Evolutionary conservation across 2,888 invertebrate genomes (phyloP).

Genomic region (Catocala sponsa): DNA sequence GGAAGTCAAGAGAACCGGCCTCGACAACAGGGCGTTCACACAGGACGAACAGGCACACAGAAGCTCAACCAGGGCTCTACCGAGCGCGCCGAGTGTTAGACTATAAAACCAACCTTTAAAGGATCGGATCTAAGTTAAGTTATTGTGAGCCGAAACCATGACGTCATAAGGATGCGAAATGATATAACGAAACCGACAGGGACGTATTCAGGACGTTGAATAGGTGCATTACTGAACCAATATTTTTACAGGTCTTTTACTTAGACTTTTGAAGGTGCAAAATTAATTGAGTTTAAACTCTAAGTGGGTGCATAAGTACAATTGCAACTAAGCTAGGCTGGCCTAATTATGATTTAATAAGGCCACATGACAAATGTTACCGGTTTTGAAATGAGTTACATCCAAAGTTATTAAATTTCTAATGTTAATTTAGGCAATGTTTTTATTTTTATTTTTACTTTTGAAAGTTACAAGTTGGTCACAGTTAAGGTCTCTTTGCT

Average conservation of each 20-base stretch:
- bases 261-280: too few species aligned
- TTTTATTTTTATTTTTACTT: background rate
- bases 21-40: conserved; percentile 87
- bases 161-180: conserved; percentile 1
- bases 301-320: background rate
- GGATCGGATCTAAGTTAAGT: conserved; percentile 2
- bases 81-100: conserved; percentile 58
- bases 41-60: conserved; percentile 77
- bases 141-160: conserved; percentile 7
- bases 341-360: background rate
- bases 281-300: too few species aligned
- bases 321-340: background rate
- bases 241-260: too few species aligned
- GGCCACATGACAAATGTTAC: conserved; percentile 6
- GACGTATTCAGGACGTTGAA: too few species aligned
- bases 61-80: conserved; percentile 50
- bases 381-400: conserved; percentile 3
- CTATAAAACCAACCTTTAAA: conserved; percentile 43
- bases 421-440: conserved; percentile 6
- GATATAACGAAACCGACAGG: background rate
- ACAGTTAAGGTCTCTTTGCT: background rate
- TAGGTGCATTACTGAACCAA: too few species aligned
- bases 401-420: conserved; percentile 6
- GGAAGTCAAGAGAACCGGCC: conserved; percentile 67
- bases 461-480: background rate